Conservation (phyloP, 2,888 invertebrate genomes). For the Acanthosepion lycidas region DNA sequence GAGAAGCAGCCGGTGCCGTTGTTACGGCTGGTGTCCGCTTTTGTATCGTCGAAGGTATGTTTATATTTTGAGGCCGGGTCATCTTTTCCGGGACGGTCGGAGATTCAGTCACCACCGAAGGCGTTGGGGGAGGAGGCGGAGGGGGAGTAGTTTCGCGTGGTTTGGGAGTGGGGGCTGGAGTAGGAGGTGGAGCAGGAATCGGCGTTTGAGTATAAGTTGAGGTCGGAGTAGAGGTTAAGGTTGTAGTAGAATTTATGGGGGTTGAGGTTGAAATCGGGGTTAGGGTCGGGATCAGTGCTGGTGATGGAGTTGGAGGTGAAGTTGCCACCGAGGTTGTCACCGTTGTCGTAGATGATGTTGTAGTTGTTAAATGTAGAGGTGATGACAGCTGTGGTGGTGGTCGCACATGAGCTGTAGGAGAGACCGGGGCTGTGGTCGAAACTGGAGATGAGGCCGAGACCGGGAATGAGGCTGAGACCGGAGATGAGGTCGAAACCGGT, state of each 20-base stretch:
- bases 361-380: not conserved
- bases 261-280: not conserved
- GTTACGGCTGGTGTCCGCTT: not conserved
- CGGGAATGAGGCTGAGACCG: not conserved
- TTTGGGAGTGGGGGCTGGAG: not conserved
- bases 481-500: not conserved
- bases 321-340: not conserved
- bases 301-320: not conserved
- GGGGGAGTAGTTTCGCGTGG: not conserved
- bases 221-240: not conserved
- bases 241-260: not conserved
- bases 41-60: not conserved
- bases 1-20: not conserved
- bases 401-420: not conserved
- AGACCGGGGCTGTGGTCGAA: not conserved
- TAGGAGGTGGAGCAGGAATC: not conserved
- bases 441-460: not conserved
- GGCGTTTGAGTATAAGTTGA: not conserved
- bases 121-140: not conserved
- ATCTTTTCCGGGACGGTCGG: not conserved
- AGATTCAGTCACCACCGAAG: not conserved
- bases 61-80: not conserved
- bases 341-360: not conserved
- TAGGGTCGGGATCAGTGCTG: not conserved
- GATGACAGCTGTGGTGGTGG: not conserved